These are phyloP conservation scores for Clunio marinus DNA, from an alignment of 2,888 invertebrate genomes.

Conservation along the genomic window DNA sequence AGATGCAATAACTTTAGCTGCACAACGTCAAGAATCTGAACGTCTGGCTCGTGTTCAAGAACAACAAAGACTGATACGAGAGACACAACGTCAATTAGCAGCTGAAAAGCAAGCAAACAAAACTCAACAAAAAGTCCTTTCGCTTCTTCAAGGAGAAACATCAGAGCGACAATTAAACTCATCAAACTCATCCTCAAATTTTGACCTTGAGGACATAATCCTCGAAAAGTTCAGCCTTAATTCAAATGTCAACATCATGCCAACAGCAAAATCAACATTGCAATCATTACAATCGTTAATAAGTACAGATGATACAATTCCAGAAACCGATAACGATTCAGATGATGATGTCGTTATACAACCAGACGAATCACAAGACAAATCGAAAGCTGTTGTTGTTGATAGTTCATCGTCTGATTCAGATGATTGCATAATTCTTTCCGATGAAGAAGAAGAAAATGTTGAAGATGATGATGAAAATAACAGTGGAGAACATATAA, in stretches of 20 bases:
- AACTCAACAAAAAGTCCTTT: slow-evolving; percentile 66
- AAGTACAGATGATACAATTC: slow-evolving; percentile 37
- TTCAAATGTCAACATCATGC: slow-evolving; percentile 54
- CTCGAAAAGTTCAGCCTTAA: slow-evolving; percentile 44
- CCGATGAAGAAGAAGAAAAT: slow-evolving; percentile 75
- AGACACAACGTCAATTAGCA: slow-evolving; percentile 75
- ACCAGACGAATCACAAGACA: slow-evolving; percentile 33
- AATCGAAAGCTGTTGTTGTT: slow-evolving; percentile 55
- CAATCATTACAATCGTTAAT: slow-evolving; percentile 16
- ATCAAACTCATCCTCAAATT: too few relatives aligned
- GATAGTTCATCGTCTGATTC: slow-evolving; percentile 68
- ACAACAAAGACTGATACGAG: slow-evolving; percentile 75
- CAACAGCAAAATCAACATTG: slow-evolving; percentile 44
- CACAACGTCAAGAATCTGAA: slow-evolving; percentile 90
- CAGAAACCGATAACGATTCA: slow-evolving; percentile 29
- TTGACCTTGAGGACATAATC: slow-evolving; percentile 14
- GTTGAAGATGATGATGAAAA: slow-evolving; percentile 79
- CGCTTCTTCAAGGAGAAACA: slow-evolving; percentile 64
- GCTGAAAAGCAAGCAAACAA: slow-evolving; percentile 65
- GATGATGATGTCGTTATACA: slow-evolving; percentile 29
- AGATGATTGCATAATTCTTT: slow-evolving; percentile 83
- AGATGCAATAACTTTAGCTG: slow-evolving; percentile 86
- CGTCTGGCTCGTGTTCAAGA: slow-evolving; percentile 78
- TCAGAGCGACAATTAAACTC: background rate
- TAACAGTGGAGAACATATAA: slow-evolving; percentile 90